Conservation (phyloP, 2,797 vertebrate species). For the Nyctibius grandis region DNA sequence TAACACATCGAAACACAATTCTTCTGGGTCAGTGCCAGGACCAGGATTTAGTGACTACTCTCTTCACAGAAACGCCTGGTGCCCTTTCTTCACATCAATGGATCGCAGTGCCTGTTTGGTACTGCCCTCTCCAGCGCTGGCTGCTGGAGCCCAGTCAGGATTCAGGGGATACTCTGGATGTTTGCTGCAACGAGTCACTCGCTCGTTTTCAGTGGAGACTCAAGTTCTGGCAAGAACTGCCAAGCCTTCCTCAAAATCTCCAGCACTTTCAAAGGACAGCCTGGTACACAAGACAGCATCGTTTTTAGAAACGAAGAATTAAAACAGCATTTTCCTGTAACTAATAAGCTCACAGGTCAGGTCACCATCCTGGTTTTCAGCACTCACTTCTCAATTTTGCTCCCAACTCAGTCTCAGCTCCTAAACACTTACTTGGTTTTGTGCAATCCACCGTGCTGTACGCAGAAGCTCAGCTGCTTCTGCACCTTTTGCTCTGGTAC, state of each 20-base stretch:
- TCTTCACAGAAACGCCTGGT: not conserved
- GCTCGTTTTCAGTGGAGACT: not conserved
- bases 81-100: not conserved
- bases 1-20: not conserved
- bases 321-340: not conserved
- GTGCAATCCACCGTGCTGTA: rapidly evolving
- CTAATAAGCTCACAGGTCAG: not conserved
- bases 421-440: rapidly evolving
- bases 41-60: not conserved
- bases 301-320: not conserved
- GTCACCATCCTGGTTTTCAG: not conserved
- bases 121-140: not conserved
- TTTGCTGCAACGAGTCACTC: not conserved
- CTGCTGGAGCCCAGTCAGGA: not conserved
- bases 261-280: not conserved
- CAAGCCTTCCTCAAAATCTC: conserved; percentile 8
- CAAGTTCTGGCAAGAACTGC: not conserved
- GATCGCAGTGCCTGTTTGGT: not conserved
- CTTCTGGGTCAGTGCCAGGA: not conserved
- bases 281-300: not conserved
- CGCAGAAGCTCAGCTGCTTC: rapidly evolving
- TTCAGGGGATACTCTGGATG: not conserved
- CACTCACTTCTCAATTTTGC: not conserved
- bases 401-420: not conserved
- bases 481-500: not conserved